These are phyloP conservation scores for Mastomys natalensis DNA, from an alignment of 2,113 vertebrate genomes.

Conservation along the genomic window DNA sequence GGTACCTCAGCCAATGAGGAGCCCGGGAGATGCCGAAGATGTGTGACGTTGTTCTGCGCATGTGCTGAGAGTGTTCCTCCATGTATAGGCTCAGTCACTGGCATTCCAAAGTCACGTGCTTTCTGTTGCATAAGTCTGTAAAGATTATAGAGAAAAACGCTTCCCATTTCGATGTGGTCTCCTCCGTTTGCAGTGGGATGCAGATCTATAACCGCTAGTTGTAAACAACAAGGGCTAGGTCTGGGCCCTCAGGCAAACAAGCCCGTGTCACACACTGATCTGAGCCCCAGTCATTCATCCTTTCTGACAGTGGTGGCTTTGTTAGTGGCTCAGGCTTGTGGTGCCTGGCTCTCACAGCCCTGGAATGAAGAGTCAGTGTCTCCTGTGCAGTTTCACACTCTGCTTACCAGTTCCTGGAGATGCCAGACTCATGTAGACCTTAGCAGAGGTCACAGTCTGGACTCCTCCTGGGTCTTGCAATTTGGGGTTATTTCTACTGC, in stretches of 20 bases:
- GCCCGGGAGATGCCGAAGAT: not conserved
- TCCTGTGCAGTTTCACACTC: not conserved
- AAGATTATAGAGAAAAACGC: not conserved
- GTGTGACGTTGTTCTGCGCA: not conserved
- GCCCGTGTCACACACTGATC: not conserved
- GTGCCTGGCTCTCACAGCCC: conserved; percentile 69
- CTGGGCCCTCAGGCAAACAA: conserved; percentile 20
- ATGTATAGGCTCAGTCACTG: not conserved
- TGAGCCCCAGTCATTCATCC: not conserved
- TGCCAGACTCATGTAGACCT: not conserved
- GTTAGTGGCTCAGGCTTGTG: conserved; percentile 47
- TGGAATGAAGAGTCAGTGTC: not conserved
- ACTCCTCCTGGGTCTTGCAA: not conserved
- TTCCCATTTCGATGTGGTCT: not conserved
- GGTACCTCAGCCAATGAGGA: not conserved
- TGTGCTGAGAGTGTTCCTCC: not conserved
- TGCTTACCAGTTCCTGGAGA: not conserved
- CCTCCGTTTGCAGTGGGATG: not conserved
- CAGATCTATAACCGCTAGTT: not conserved
- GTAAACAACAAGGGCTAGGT: not conserved
- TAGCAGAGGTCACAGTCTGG: not conserved
- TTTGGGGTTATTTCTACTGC: not conserved
- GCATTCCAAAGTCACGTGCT: not conserved
- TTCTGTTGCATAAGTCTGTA: not conserved
- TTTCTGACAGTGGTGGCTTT: conserved; percentile 68